Evolutionary conservation across 1,140 invertebrate genomes (phyloP), one percentile per base, ranked within the genome.

Genomic region (Paracyclopina nana): DNA sequence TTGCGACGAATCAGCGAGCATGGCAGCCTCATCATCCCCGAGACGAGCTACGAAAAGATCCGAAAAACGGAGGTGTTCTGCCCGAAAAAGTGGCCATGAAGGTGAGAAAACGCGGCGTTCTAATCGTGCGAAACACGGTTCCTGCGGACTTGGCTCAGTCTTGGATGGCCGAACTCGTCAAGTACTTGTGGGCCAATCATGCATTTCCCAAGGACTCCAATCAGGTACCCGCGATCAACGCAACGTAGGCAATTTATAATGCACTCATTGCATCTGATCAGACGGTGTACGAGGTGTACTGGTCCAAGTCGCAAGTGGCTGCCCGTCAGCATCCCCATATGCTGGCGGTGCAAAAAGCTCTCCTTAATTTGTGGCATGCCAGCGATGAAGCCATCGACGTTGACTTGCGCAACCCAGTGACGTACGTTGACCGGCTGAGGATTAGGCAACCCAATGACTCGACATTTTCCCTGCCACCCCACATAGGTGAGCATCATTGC

Each of bases 201-300:
- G n/a, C n/a, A n/a, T n/a, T n/a, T n/a, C n/a, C n/a, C n/a, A n/a
- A n/a, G n/a, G n/a, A n/a, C n/a, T n/a, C n/a, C n/a, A n/a, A n/a
- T n/a, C n/a, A n/a, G n/a, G n/a, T n/a, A n/a, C n/a, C n/a, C n/a
- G n/a, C n/a, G n/a, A n/a, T n/a, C n/a, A n/a, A n/a, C n/a, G n/a
- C n/a, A n/a, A n/a, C n/a, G n/a, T n/a, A n/a, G n/a, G n/a, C n/a
- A n/a, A n/a, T n/a, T n/a, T n/a, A n/a, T n/a, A n/a, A n/a, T n/a
- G n/a, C n/a, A n/a, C n/a, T n/a, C n/a, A n/a, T n/a, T n/a, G n/a
- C n/a, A 38, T 4, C 34, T 4, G 14, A 16, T 9, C 34, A 38
- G 34, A 38, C 34, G 14, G 34, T 38, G 34, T 38, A 22, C 57
- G 71, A 22, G 71, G 72, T 58, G 71, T 70, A 56, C n/a, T 48